Evolutionary conservation across 1,140 invertebrate genomes (phyloP).

Genomic region (Maniola jurtina): DNA sequence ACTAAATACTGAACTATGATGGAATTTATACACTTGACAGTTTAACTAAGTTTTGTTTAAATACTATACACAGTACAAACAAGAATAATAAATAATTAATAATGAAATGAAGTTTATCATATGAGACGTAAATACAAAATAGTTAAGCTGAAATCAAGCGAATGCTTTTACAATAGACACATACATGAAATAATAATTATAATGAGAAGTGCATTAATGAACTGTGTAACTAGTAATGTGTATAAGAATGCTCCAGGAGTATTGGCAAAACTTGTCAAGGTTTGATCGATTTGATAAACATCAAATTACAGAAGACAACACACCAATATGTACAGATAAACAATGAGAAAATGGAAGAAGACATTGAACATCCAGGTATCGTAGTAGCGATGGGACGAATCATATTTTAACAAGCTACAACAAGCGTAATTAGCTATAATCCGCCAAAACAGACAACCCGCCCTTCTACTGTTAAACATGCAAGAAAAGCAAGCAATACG

Average conservation of each 20-base stretch:
- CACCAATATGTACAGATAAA: slow-evolving; percentile 50
- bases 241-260: slow-evolving; percentile 21
- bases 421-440: not conserved
- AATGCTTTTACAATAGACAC: slow-evolving; percentile 37
- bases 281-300: slow-evolving; percentile 32
- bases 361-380: slow-evolving; percentile 57
- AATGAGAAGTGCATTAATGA: slow-evolving; percentile 43
- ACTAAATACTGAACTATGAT: too few relatives aligned
- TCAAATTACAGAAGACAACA: slow-evolving; percentile 49
- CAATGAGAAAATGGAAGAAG: slow-evolving; percentile 48
- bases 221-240: slow-evolving; percentile 36
- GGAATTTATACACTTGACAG: too few relatives aligned
- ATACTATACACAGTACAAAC: too few relatives aligned
- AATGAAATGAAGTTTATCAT: slow-evolving; percentile 9
- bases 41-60: too few relatives aligned
- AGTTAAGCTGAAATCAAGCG: slow-evolving; percentile 31
- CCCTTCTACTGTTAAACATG: too few relatives aligned
- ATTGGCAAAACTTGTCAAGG: slow-evolving; percentile 22
- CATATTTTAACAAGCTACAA: not conserved
- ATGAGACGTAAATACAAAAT: slow-evolving; percentile 8
- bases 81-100: not conserved
- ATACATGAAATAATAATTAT: slow-evolving; percentile 17
- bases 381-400: not conserved
- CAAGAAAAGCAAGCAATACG: too few relatives aligned
- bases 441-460: too few relatives aligned